A percentile compares a stretch with the other conserved stretches of the same genome.
Evolutionary conservation across 2,113 vertebrate species (phyloP).

Genomic region (Thalassoma bifasciatum): DNA sequence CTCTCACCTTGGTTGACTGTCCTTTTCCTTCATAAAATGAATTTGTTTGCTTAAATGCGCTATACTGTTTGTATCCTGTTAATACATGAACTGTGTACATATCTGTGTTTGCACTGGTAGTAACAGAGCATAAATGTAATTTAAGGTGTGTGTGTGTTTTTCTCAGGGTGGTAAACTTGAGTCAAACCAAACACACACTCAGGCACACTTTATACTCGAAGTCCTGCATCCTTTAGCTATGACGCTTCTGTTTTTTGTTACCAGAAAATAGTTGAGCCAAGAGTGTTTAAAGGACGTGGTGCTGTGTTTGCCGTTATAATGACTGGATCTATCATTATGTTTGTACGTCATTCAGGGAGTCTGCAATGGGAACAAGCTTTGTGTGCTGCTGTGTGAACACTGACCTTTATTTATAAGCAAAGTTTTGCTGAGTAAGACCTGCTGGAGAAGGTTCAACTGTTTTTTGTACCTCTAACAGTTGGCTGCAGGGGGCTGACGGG

Average conservation of each 20-base stretch:
- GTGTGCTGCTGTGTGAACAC: slow-evolving; percentile 10
- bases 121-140: background rate
- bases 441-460: slow-evolving; percentile 1
- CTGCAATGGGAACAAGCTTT: background rate
- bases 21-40: background rate
- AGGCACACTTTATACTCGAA: background rate
- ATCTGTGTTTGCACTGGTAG: background rate
- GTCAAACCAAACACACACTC: slow-evolving; percentile 7
- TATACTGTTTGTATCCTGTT: slow-evolving; percentile 1
- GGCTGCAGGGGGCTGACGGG: too few species aligned
- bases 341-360: background rate
- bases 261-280: too few species aligned
- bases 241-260: background rate
- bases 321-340: slow-evolving; percentile 15
- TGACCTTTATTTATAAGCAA: background rate
- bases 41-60: background rate
- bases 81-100: background rate
- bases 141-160: slow-evolving; percentile 15
- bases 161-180: slow-evolving; percentile 16
- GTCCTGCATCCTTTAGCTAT: slow-evolving; percentile 7
- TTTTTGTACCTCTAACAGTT: slow-evolving; percentile 18
- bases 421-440: slow-evolving; percentile 24
- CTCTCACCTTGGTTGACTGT: background rate
- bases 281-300: too few species aligned
- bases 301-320: slow-evolving; percentile 6